Base-by-base conservation (phyloP, 2,888 invertebrate species). In the Leptarthrus brevirostris region DNA sequence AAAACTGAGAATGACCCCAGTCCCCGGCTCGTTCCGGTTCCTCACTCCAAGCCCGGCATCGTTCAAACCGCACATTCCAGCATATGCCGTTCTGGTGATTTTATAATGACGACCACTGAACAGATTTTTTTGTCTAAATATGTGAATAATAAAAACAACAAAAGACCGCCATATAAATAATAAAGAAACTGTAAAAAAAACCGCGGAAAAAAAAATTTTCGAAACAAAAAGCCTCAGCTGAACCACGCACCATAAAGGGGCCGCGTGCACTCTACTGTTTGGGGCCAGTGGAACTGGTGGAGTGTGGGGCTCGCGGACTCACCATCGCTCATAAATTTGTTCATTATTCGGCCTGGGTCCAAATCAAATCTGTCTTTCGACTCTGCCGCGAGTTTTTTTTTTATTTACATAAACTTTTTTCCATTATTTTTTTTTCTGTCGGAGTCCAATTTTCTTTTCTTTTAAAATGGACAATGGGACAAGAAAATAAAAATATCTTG, bases 361-460 rank as follows among this genome's bases (percentile, higher is more conserved):
- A 69, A 69, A 69, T 69, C 69, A 69, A 69, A 69, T 69, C 69
- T 36, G 69, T 52, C 34, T 52, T 69, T 34, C 52, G 34, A 20
- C 69, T 49, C 69, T 10, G 52, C 34, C 52, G 34, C 30, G 26
- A 24, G 69, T 24, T 12, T 34, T 49, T n/a, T 47, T 49, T 52
- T 69, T 69, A 69, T 69, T 69, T 69, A 69, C 69, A 69, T 69
- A 69, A 69, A 52, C 18, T 52, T 52, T n/a, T 47, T 47, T 47
- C n/a, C 12, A 12, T 40, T 40, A n/a, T 40, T 40, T 12, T 30
- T 30, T 40, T 40, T 52, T 22, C 18, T 22, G 52, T 18, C 52
- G 5, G 52, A 4, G 16, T 52, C 10, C 22, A 52, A 52, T 52
- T 69, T 69, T 69, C 36, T 69, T 69, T 30, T 64, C 24, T 40